Percentiles rank a stretch among this genome's conserved stretches.
Evolutionary conservation across 53 echinoderm and acorn worm species (phyloP).

Genomic region (Apostichopus leukothele): DNA sequence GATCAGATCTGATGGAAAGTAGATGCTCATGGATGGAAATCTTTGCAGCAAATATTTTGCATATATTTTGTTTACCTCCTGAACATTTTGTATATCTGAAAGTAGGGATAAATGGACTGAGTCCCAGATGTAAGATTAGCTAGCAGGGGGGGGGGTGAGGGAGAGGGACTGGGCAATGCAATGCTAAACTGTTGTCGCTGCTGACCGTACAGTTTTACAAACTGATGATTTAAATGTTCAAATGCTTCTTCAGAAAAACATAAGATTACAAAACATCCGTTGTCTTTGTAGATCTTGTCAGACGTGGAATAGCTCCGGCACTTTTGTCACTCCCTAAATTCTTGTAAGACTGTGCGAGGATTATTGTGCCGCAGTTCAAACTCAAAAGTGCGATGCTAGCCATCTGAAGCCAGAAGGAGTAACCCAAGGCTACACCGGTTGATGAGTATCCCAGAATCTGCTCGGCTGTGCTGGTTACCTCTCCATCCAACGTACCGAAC

Average conservation of each 20-base stretch:
- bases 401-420: constrained; percentile 55
- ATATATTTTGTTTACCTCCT: no score
- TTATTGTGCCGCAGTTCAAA: not conserved
- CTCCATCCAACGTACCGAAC: constrained; percentile 16
- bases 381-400: constrained; percentile 7
- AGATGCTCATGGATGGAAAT: no score
- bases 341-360: constrained; percentile 20
- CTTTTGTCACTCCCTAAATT: not conserved
- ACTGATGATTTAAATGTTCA: not conserved
- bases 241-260: not conserved
- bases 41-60: no score
- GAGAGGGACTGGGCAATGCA: no score
- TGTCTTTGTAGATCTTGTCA: constrained; percentile 1
- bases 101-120: no score
- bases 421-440: constrained; percentile 45
- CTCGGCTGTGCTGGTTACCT: constrained; percentile 1
- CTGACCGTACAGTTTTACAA: not conserved
- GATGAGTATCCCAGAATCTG: constrained; percentile 12
- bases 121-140: no score
- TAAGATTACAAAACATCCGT: not conserved
- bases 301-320: not conserved
- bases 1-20: no score
- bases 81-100: no score
- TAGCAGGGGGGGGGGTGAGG: no score
- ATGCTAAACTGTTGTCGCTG: not conserved